These are phyloP conservation scores for Pollicipes pollicipes DNA, from an alignment of 1,140 invertebrate species.

Conservation along the genomic window DNA sequence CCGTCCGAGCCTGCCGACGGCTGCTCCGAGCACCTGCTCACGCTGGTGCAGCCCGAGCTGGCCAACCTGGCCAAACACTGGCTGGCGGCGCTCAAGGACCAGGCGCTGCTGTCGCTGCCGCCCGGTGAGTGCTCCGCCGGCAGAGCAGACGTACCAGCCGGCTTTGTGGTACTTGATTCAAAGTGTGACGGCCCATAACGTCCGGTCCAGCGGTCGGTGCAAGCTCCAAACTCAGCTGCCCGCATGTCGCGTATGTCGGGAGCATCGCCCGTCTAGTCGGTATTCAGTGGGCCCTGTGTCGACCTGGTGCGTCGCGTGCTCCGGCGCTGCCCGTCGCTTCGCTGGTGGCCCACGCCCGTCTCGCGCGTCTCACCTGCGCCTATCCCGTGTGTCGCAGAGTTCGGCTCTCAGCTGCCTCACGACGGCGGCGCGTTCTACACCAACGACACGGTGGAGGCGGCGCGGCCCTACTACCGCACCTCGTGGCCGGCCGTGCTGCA, in stretches of 20 bases:
- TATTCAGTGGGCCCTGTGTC: too few species aligned
- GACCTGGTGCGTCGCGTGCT: too few species aligned
- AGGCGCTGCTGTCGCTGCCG: conserved; percentile 82
- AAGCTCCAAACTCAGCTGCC: too few species aligned
- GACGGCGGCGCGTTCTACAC: conserved; percentile 95
- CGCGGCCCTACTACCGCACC: conserved; percentile 69
- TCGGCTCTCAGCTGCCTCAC: conserved; percentile 77
- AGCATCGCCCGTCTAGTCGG: too few species aligned
- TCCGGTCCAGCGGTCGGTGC: too few species aligned
- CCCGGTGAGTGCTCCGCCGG: conserved; percentile 35
- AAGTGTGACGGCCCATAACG: too few species aligned
- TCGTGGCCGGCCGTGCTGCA: conserved; percentile 90
- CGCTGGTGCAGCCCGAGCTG: conserved; percentile 84
- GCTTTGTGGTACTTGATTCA: too few species aligned
- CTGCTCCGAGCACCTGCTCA: conserved; percentile 53
- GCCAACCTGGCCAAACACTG: conserved; percentile 78
- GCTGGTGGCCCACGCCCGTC: too few species aligned
- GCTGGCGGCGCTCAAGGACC: conserved; percentile 82
- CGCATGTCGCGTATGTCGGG: too few species aligned
- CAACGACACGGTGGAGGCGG: conserved; percentile 82
- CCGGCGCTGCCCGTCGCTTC: too few species aligned
- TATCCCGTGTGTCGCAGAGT: conserved; percentile 38
- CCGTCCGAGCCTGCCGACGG: conserved; percentile 37
- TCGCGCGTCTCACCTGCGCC: too few species aligned
- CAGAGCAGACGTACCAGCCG: too few species aligned